Evolutionary conservation across 2,797 vertebrate genomes (phyloP).

Genomic region (Sternotherus odoratus): DNA sequence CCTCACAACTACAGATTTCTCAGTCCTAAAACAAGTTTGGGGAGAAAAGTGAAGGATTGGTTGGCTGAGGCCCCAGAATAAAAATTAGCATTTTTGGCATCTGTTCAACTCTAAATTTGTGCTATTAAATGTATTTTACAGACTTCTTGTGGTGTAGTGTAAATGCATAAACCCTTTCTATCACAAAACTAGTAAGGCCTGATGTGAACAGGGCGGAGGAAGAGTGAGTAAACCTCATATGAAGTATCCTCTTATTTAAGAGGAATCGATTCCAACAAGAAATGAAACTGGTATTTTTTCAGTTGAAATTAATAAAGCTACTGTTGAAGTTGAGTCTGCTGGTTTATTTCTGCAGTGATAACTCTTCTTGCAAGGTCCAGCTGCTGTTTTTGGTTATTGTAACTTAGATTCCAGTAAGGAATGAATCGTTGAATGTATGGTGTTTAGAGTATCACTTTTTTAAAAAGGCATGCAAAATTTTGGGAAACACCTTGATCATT

Average conservation of each 20-base stretch:
- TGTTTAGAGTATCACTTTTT: not conserved
- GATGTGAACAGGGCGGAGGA: not conserved
- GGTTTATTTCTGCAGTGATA: not conserved
- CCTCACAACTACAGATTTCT: slow-evolving; percentile 2
- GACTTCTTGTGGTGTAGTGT: not conserved
- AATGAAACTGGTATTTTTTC: not conserved
- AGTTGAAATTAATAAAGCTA: not conserved
- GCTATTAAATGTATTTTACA: not conserved
- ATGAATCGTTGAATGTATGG: not conserved
- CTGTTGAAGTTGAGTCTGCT: not conserved
- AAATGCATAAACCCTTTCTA: slow-evolving; percentile 32
- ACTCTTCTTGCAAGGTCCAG: not conserved
- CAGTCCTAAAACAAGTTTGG: rapidly evolving
- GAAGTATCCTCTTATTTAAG: slow-evolving; percentile 2
- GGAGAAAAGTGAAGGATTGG: not conserved
- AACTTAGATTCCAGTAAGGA: not conserved
- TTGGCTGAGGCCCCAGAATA: not conserved
- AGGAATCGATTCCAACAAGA: not conserved
- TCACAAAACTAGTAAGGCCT: not conserved
- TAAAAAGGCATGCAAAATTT: not conserved
- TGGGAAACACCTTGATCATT: not conserved
- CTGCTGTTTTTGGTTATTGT: not conserved
- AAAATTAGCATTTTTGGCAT: not conserved
- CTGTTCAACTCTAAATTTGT: not conserved
- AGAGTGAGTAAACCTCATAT: not conserved